A percentile compares a stretch with the other conserved stretches of the same genome.
phyloP scores from a whole-genome alignment of 2,888 invertebrate genomes.

The Trichopoda pennipes region DNA sequence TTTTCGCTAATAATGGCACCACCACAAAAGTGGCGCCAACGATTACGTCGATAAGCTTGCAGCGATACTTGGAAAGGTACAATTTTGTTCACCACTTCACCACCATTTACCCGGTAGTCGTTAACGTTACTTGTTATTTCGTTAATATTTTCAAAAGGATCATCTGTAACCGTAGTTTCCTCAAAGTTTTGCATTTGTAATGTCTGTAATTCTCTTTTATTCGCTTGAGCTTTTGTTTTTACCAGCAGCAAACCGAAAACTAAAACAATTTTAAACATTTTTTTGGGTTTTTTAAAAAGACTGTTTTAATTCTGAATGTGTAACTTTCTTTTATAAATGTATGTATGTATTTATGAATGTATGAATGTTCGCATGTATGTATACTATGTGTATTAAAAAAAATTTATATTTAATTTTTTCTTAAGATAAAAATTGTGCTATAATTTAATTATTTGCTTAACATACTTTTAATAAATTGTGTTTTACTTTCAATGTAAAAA shows the following conservation, averaged over 20 bases:
- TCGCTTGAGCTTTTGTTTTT: neutral
- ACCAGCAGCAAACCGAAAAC: neutral
- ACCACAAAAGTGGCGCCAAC: slow-evolving; percentile 79
- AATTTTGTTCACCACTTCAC: slow-evolving; percentile 71
- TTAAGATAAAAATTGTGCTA: slow-evolving; percentile 16
- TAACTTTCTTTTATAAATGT: slow-evolving; percentile 16
- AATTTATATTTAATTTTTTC: neutral
- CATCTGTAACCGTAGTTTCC: neutral
- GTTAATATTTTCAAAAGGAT: neutral
- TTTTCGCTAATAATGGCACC: slow-evolving; percentile 77
- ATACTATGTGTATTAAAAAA: neutral
- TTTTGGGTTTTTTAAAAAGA: neutral
- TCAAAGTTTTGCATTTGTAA: no score
- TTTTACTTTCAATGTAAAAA: neutral
- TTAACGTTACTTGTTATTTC: neutral
- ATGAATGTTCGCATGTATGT: neutral
- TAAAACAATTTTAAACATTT: slow-evolving; percentile 15
- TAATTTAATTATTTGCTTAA: slow-evolving; percentile 10
- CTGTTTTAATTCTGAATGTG: neutral
- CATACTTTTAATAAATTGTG: slow-evolving; percentile 6
- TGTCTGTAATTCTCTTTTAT: neutral
- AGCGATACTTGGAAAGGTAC: slow-evolving; percentile 80
- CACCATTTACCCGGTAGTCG: slow-evolving; percentile 75
- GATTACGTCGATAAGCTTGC: slow-evolving; percentile 72
- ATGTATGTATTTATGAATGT: neutral